Evolutionary conservation across 2,113 vertebrate genomes (phyloP), one percentile per base, ranked within the genome.

Genomic region (Gadus chalcogrammus): DNA sequence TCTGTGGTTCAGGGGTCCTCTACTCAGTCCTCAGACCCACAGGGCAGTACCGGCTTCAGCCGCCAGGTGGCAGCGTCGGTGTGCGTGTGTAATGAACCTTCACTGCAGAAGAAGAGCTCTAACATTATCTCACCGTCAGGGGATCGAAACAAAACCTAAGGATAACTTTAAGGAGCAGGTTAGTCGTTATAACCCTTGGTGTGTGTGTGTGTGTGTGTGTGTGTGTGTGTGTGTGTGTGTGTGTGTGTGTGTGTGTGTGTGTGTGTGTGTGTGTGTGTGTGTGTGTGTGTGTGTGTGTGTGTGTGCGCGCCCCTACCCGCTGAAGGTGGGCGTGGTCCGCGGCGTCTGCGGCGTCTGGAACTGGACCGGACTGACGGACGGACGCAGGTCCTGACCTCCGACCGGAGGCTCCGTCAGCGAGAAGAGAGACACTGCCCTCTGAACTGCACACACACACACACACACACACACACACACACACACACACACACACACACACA

Each of bases 371-470:
- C 92, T 96, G 76, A 88, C 59, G 0, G 83, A 88, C 0, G 93
- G 90, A 8, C 89, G 91, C 64, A 82, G 63, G 22, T 95, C 94
- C 0, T 90, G 89, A 75, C 84, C 89, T 71, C 88, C 87, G 12
- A 67, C 72, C 60, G 81, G 85, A 0, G 92, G 84, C 76, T 96
- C 94, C 0, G 91, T 92, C 64, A 96, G 93, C 0, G 94, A 95
- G 87, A 96, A 95, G 53, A 96, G 93, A 0, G 95, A 97, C 74
- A 94, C 93, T 0, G 94, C 93, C 88, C 93, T 93, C 89, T 97
- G 95, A 83, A 95, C 95, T 97, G 89, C 31, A 71, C 28, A 1
- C 20, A 20, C 20, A 20, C 20, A 20, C 20, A 20, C 20, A 20
- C 20, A 20, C 20, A 20, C 20, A 24, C 2, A 24, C 24, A 24